Conservation (phyloP, 2,797 vertebrate species). For the Setipinna tenuifilis region DNA sequence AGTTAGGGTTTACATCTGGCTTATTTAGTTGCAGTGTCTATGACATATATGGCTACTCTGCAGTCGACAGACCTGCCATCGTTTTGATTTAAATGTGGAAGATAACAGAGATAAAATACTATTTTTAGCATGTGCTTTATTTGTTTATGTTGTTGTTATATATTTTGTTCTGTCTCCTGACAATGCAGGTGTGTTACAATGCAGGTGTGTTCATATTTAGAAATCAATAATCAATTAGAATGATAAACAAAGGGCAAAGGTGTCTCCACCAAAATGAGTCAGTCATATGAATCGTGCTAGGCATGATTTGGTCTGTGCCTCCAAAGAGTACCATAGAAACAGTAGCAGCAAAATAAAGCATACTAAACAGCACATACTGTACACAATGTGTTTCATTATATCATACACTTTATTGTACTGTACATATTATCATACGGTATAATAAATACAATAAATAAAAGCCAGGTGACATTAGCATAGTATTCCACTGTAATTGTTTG, state of each 20-base stretch:
- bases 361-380: too few species aligned
- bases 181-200: slow-evolving; percentile 16
- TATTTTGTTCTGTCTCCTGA: not conserved
- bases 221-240: not conserved
- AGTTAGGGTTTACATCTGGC: not conserved
- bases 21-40: not conserved
- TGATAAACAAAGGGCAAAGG: not conserved
- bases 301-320: not conserved
- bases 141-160: not conserved
- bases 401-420: too few species aligned
- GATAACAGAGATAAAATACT: not conserved
- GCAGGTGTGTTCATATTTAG: slow-evolving; percentile 13
- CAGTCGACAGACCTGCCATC: not conserved
- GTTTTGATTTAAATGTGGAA: not conserved
- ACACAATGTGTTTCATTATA: too few species aligned
- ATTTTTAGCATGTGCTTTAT: not conserved
- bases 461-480: too few species aligned
- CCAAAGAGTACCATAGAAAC: not conserved
- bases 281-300: not conserved
- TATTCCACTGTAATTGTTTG: too few species aligned
- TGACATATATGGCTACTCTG: not conserved
- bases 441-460: too few species aligned
- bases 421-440: too few species aligned
- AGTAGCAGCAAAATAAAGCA: not conserved
- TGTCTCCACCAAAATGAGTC: slow-evolving; percentile 7